phyloP scores from a whole-genome alignment of 2,113 vertebrate species.

The Cheirogaleus medius region DNA sequence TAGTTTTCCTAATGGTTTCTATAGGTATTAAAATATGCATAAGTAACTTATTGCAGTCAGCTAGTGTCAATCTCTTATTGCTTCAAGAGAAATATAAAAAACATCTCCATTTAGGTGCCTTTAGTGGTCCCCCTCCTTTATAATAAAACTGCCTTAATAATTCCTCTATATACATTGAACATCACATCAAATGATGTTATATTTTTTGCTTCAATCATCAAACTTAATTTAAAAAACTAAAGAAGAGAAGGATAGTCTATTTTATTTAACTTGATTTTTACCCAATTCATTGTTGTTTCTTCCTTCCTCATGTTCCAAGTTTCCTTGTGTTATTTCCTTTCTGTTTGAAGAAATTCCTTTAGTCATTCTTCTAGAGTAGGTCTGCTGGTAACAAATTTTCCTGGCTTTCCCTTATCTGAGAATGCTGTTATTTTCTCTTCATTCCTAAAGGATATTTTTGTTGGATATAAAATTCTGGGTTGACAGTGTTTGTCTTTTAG shows the following conservation, averaged over 20 bases:
- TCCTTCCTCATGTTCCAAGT: background rate
- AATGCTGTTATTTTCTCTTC: background rate
- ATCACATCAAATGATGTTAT: background rate
- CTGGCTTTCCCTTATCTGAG: background rate
- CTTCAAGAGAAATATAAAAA: background rate
- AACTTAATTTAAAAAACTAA: background rate
- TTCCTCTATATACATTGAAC: background rate
- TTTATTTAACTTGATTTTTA: background rate
- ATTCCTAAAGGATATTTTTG: background rate
- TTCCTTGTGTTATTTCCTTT: background rate
- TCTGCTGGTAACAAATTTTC: background rate
- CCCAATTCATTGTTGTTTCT: background rate
- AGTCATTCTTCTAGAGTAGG: background rate
- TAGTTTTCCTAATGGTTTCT: background rate
- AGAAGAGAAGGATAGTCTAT: background rate
- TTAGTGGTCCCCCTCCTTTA: background rate
- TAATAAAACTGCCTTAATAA: background rate
- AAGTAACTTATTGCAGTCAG: background rate
- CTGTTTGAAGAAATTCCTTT: background rate
- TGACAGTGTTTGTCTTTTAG: background rate
- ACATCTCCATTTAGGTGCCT: background rate
- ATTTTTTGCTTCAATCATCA: background rate
- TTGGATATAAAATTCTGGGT: background rate
- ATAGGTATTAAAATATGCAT: background rate
- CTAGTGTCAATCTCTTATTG: background rate